phyloP scores from a whole-genome alignment of 2,797 vertebrate genomes.

The Atherinosoma microstoma region DNA sequence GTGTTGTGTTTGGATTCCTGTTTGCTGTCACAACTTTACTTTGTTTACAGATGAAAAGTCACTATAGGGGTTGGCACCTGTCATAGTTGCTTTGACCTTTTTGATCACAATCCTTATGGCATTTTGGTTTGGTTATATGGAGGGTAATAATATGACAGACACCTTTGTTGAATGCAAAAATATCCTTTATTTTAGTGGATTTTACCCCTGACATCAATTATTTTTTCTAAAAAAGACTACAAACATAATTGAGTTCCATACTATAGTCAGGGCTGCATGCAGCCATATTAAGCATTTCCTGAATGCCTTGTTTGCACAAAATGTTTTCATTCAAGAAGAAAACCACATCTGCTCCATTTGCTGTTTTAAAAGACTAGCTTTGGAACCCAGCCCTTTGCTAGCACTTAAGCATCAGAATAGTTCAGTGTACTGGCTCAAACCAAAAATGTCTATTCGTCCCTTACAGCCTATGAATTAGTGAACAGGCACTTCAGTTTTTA shows the following conservation, averaged over 20 bases:
- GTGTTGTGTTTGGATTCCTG: slow-evolving; percentile 37
- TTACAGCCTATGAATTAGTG: slow-evolving; percentile 33
- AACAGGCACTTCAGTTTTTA: not conserved
- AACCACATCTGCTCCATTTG: slow-evolving; percentile 10
- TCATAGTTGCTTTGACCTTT: slow-evolving; percentile 53
- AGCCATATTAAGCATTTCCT: slow-evolving; percentile 43
- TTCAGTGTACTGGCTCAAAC: slow-evolving; percentile 37
- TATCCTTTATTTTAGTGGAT: slow-evolving; percentile 63
- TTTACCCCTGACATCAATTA: slow-evolving; percentile 14
- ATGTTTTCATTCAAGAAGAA: slow-evolving; percentile 30
- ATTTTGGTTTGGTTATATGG: not conserved
- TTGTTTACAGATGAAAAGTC: slow-evolving; percentile 66
- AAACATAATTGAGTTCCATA: slow-evolving; percentile 32
- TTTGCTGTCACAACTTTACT: slow-evolving; percentile 71
- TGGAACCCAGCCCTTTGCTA: slow-evolving; percentile 18
- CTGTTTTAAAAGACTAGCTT: slow-evolving; percentile 36
- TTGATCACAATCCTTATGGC: slow-evolving; percentile 36
- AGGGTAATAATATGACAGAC: slow-evolving; percentile 8
- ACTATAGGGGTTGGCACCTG: slow-evolving; percentile 47
- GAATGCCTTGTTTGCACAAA: slow-evolving; percentile 39
- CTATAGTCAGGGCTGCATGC: slow-evolving; percentile 22
- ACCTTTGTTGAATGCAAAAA: slow-evolving; percentile 57
- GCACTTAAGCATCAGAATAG: slow-evolving; percentile 34
- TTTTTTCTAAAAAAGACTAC: slow-evolving; percentile 1
- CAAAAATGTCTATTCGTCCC: slow-evolving; percentile 30